phyloP scores from a whole-genome alignment of 2,113 vertebrate genomes.

The Fulica atra region DNA sequence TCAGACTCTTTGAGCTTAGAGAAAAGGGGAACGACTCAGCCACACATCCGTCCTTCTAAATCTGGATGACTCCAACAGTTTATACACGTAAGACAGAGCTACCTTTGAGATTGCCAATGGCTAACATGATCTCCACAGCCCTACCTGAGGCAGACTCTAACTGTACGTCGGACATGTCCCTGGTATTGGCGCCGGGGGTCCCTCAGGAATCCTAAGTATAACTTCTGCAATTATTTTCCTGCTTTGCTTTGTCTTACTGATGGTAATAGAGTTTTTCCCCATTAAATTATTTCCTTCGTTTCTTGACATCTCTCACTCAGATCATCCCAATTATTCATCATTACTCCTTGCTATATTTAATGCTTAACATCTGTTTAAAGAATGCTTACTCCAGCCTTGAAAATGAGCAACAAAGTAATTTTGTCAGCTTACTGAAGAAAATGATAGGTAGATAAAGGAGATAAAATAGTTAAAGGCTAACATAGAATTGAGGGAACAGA shows the following conservation, averaged over 20 bases:
- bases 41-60: background rate
- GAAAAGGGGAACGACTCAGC: background rate
- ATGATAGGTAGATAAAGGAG: background rate
- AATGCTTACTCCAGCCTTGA: background rate
- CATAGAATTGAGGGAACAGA: background rate
- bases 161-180: accelerated
- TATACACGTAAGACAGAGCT: background rate
- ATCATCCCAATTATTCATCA: slow-evolving; percentile 26
- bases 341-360: slow-evolving; percentile 39
- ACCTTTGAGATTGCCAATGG: background rate
- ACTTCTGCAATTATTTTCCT: background rate
- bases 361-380: slow-evolving; percentile 13
- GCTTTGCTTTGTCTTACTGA: background rate
- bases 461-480: background rate
- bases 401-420: background rate
- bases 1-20: background rate
- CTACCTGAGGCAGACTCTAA: background rate
- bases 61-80: background rate
- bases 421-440: background rate
- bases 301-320: background rate
- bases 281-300: slow-evolving; percentile 1
- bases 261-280: background rate
- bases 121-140: background rate
- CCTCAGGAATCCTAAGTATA: background rate
- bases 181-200: background rate